phyloP scores from a whole-genome alignment of 2,113 vertebrate species.

The Sinocyclocheilus anshuiensis region DNA sequence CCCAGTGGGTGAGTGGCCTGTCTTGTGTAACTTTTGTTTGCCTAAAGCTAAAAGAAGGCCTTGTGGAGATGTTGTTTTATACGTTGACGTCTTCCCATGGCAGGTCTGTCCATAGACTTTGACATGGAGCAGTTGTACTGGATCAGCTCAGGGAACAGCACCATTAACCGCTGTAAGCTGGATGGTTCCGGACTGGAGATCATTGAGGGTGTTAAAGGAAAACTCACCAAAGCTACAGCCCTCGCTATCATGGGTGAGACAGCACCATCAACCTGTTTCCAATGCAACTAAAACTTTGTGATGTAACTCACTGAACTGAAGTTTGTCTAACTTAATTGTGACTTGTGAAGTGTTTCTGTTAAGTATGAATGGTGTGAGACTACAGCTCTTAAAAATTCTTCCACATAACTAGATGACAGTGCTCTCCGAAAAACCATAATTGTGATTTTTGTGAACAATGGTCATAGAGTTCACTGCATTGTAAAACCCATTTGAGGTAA shows the following conservation, averaged over 20 bases:
- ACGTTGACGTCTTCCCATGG: background rate
- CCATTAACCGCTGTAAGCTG: slow-evolving; percentile 87
- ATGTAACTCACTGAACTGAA: too few species aligned
- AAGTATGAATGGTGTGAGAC: too few species aligned
- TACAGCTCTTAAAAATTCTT: too few species aligned
- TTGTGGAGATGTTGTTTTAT: background rate
- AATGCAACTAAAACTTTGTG: background rate
- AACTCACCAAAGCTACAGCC: slow-evolving; percentile 89
- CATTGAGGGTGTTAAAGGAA: slow-evolving; percentile 77
- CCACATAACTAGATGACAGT: too few species aligned
- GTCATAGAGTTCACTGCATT: background rate
- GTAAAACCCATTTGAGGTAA: background rate
- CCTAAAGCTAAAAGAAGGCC: background rate
- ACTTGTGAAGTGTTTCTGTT: too few species aligned
- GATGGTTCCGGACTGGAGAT: slow-evolving; percentile 84
- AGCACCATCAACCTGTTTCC: background rate
- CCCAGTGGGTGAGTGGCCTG: slow-evolving; percentile 83
- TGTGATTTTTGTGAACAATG: too few species aligned
- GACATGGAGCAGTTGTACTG: slow-evolving; percentile 87
- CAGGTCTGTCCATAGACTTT: slow-evolving; percentile 92
- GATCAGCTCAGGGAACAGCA: slow-evolving; percentile 91
- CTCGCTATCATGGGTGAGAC: slow-evolving; percentile 95
- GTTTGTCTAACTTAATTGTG: too few species aligned
- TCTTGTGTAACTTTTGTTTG: background rate
- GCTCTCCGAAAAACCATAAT: too few species aligned